A percentile compares a stretch with the other conserved stretches of the same genome.
Evolutionary conservation across 2,797 vertebrate species (phyloP).

Genomic region (Sebastes glaucus): DNA sequence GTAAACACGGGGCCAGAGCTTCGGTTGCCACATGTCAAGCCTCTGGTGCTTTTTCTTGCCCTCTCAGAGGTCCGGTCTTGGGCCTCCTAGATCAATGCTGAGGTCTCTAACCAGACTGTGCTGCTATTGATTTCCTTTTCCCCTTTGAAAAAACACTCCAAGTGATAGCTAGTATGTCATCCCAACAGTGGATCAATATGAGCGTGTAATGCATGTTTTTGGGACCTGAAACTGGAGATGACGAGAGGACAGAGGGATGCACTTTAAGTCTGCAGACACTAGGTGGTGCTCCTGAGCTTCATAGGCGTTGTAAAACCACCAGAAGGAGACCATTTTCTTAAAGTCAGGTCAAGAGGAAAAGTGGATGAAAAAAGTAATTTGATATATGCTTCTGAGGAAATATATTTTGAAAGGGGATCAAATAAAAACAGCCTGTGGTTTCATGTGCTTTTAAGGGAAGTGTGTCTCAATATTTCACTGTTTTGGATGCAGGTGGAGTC

Average conservation of each 20-base stretch:
- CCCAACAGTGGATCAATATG: constrained; percentile 76
- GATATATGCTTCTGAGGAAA: constrained; percentile 4
- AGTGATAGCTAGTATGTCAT: constrained; percentile 81
- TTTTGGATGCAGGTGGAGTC: constrained; percentile 77
- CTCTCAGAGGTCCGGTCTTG: constrained; percentile 64
- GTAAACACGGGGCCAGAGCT: constrained; percentile 74
- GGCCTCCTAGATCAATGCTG: constrained; percentile 82
- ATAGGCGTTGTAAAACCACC: background rate
- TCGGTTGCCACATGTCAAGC: constrained; percentile 64
- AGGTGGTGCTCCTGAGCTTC: constrained; percentile 75
- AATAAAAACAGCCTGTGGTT: constrained; percentile 3
- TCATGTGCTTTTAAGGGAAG: constrained; percentile 14
- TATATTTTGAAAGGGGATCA: constrained; percentile 1
- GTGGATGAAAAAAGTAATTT: constrained; percentile 4
- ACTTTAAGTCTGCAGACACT: constrained; percentile 51
- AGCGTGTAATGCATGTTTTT: constrained; percentile 75
- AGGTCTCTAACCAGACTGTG: constrained; percentile 85
- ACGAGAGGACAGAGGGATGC: constrained; percentile 5
- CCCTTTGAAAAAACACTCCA: constrained; percentile 78
- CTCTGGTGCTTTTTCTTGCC: constrained; percentile 37
- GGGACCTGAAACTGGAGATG: constrained; percentile 66
- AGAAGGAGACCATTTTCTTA: background rate
- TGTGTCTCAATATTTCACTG: constrained; percentile 41
- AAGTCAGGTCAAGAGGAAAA: constrained; percentile 10
- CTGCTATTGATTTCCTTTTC: constrained; percentile 82